Percentiles rank a stretch among this genome's conserved stretches.
These are phyloP conservation scores for Sarcophilus harrisii DNA, from an alignment of 2,797 vertebrate species.

Conservation along the genomic window DNA sequence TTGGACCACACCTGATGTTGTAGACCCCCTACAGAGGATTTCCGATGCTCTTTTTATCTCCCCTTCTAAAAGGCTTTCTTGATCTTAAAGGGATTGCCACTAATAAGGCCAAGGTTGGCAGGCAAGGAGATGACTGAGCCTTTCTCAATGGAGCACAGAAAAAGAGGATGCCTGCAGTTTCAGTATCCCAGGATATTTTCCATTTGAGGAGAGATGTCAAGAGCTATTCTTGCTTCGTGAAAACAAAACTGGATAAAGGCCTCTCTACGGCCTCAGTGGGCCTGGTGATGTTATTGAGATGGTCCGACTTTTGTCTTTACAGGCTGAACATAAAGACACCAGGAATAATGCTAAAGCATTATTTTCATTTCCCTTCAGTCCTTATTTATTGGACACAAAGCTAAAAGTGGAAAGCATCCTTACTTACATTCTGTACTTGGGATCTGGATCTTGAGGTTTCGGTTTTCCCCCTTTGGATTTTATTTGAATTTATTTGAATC, in stretches of 20 bases:
- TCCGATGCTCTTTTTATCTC: background rate
- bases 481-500: constrained; percentile 34
- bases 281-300: background rate
- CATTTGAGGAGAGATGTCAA: constrained; percentile 49
- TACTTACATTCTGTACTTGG: background rate
- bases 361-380: background rate
- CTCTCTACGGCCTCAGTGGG: constrained; percentile 6
- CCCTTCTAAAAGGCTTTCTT: constrained; percentile 23
- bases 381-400: background rate
- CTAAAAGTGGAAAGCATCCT: background rate
- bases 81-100: constrained; percentile 50
- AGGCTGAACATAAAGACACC: background rate
- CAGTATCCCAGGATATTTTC: constrained; percentile 36
- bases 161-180: background rate
- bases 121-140: constrained; percentile 6
- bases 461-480: constrained; percentile 20
- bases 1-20: constrained; percentile 49
- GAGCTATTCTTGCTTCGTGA: constrained; percentile 41
- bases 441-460: background rate
- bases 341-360: background rate
- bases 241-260: constrained; percentile 29
- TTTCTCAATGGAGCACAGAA: constrained; percentile 24
- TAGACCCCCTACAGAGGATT: constrained; percentile 37
- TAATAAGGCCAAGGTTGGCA: constrained; percentile 34
- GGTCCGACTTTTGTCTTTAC: background rate